phyloP scores from a whole-genome alignment of 1,140 invertebrate genomes.

The Oscheius sp. region DNA sequence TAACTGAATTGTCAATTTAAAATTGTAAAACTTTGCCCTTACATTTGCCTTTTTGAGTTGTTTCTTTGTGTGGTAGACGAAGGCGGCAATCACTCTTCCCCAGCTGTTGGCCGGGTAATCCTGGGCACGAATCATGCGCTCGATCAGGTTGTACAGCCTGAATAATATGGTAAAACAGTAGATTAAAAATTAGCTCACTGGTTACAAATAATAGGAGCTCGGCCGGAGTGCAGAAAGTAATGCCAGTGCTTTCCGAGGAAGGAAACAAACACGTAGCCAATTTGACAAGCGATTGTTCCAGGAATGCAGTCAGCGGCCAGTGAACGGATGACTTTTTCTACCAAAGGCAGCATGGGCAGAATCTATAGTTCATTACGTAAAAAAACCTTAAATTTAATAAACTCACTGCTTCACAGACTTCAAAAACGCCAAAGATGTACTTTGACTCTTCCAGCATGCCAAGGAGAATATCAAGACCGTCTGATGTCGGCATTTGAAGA shows the following conservation, averaged over 20 bases:
- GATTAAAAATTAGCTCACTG: slow-evolving; percentile 17
- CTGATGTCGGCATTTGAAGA: slow-evolving; percentile 20
- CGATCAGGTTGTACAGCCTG: slow-evolving; percentile 1
- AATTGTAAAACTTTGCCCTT: background rate
- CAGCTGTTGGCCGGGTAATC: slow-evolving; percentile 15
- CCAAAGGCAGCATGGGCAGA: background rate
- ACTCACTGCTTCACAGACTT: slow-evolving; percentile 17
- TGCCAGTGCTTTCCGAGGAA: slow-evolving; percentile 29
- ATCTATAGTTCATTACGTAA: background rate
- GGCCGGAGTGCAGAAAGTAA: slow-evolving; percentile 15
- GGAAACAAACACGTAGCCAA: slow-evolving; percentile 20
- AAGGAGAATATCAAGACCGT: slow-evolving; percentile 19
- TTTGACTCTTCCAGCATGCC: slow-evolving; percentile 18
- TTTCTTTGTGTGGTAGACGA: background rate
- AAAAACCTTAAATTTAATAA: background rate
- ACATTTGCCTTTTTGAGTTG: background rate
- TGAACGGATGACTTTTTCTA: background rate
- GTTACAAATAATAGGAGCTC: slow-evolving; percentile 2
- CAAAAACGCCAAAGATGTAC: slow-evolving; percentile 22
- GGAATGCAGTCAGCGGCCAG: slow-evolving; percentile 11
- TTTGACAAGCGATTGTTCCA: slow-evolving; percentile 1
- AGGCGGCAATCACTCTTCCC: slow-evolving; percentile 16
- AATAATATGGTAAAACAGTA: background rate
- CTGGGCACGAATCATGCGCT: slow-evolving; percentile 5
- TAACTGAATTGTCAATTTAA: background rate